These are phyloP conservation scores for Neopelma chrysocephalum DNA, from an alignment of 2,797 vertebrate species.

Conservation along the genomic window DNA sequence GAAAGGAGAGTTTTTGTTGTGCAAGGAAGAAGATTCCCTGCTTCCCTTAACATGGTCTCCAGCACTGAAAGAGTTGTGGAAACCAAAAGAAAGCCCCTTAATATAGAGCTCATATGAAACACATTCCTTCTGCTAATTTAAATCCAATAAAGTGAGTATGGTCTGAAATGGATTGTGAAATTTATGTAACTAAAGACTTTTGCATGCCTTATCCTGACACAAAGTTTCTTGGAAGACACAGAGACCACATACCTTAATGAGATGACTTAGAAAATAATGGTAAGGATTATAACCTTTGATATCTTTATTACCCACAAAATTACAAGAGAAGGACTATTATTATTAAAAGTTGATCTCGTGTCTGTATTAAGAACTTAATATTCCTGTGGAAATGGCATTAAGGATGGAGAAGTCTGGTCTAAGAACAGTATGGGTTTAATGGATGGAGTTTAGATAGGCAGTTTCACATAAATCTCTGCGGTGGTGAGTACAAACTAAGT, in stretches of 20 bases:
- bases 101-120: constrained; percentile 23
- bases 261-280: constrained; percentile 54
- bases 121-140: constrained; percentile 58
- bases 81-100: background rate
- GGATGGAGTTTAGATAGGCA: constrained; percentile 35
- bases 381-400: constrained; percentile 44
- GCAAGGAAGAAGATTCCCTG: background rate
- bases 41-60: background rate
- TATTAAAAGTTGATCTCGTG: constrained; percentile 46
- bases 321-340: constrained; percentile 6
- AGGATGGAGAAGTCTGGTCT: constrained; percentile 4
- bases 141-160: constrained; percentile 50
- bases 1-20: background rate
- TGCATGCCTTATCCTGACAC: constrained; percentile 14
- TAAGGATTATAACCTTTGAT: constrained; percentile 43
- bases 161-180: constrained; percentile 41
- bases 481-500: constrained; percentile 7
- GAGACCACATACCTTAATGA: constrained; percentile 34
- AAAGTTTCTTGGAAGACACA: constrained; percentile 48
- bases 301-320: constrained; percentile 54
- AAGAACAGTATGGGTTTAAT: constrained; percentile 41
- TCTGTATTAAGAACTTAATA: constrained; percentile 37
- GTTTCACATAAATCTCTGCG: constrained; percentile 27
- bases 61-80: background rate
- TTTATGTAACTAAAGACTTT: constrained; percentile 32